Base-by-base conservation (phyloP, 2,797 vertebrate species). In the Halcyon badia region DNA sequence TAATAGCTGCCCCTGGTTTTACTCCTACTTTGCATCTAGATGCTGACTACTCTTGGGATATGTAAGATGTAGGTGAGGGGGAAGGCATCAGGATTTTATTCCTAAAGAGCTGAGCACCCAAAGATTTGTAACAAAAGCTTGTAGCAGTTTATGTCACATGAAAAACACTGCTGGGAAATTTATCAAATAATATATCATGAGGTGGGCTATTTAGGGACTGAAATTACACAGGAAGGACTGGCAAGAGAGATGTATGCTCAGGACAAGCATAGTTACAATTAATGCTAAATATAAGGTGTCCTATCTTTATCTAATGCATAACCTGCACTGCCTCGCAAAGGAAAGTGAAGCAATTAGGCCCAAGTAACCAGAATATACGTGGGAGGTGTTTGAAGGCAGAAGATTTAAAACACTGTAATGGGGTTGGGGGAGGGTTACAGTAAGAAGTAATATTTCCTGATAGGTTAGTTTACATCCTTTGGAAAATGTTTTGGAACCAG, bases 281-380 rank as follows among this genome's bases (percentile, higher is more conserved):
- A 97, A 95, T 91, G 87, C 93, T 97, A 98, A 98, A 94, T 95
- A 97, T 94, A 95, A 97, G 95, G 92, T 97, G 97, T 95, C 97
- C 76, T 86, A 91, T 86, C 94, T 93, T 93, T 83, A 94, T 90
- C 39, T 96, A 92, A 80, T 52, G 69, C 33, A 61, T 88, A 96
- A 96, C 94, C 87, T 78, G 79, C 73, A 62, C 73, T 56, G 73
- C 48, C 71, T 48, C 1, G 6, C 71, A 85, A 81, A 87, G 92
- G 89, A 97, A 98, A 97, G 96, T 66, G 78, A 96, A 92, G 94
- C 72, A 97, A 96, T 89, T 91, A 86, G 87, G 94, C 82, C 91
- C 95, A 89, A 96, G 91, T 42, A 71, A 58, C 70, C 78, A 95
- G 93, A 71, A 89, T 90, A 87, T 85, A 91, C 1, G 87, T 93